Conservation (phyloP, 1,140 invertebrate genomes). For the Bombus superbus region DNA sequence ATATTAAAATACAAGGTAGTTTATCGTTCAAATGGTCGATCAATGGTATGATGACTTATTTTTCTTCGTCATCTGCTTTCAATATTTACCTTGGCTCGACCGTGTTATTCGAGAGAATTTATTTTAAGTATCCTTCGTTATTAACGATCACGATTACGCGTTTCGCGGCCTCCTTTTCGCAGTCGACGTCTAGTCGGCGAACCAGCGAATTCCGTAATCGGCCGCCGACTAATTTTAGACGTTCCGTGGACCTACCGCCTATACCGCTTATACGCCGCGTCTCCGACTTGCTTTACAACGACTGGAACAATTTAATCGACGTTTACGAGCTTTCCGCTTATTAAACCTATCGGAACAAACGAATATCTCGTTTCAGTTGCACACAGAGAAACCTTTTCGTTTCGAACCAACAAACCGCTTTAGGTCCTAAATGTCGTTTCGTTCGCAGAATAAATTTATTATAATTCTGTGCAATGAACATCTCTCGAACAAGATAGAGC, state of each 20-base stretch:
- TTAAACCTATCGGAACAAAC: background rate
- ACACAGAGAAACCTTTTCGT: background rate
- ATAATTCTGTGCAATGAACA: background rate
- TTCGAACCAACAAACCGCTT: background rate
- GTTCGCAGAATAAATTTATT: conserved; percentile 8
- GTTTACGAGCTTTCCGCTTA: background rate
- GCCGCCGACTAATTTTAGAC: conserved; percentile 26
- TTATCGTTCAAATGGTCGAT: too few relatives aligned
- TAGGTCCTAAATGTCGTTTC: background rate
- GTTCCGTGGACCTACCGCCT: background rate
- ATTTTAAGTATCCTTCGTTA: background rate
- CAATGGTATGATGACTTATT: background rate
- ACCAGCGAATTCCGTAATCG: background rate
- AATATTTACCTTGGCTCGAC: background rate
- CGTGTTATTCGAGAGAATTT: background rate
- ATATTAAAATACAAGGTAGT: too few relatives aligned
- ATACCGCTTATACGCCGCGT: too few relatives aligned
- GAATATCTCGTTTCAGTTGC: background rate
- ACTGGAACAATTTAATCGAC: background rate
- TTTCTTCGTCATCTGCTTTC: background rate
- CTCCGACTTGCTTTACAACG: background rate
- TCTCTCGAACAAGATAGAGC: too few relatives aligned
- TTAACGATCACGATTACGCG: background rate
- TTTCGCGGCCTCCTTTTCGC: background rate
- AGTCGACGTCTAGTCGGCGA: too few relatives aligned